Percentiles rank a stretch among this genome's conserved stretches.
These are phyloP conservation scores for Pleuronectes platessa DNA, from an alignment of 2,113 vertebrate species.

Conservation along the genomic window DNA sequence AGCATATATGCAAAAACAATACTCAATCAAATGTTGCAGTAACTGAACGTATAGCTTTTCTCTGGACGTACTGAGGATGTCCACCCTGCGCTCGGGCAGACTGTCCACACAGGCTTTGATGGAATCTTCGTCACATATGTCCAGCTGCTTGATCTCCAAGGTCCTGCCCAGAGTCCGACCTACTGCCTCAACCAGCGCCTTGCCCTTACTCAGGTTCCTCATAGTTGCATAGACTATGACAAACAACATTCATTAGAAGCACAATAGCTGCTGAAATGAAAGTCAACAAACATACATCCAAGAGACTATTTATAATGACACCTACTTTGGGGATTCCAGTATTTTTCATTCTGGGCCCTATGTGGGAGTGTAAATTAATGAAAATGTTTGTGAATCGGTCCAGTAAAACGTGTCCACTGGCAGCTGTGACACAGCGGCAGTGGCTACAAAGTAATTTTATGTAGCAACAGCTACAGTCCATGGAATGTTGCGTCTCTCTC, in stretches of 20 bases:
- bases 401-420: too few relatives aligned
- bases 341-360: too few relatives aligned
- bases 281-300: background rate
- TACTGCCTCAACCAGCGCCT: slow-evolving; percentile 79
- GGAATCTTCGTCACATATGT: slow-evolving; percentile 86
- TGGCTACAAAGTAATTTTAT: too few relatives aligned
- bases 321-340: too few relatives aligned
- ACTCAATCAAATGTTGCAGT: background rate
- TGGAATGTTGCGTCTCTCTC: too few relatives aligned
- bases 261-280: too few relatives aligned
- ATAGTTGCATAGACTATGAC: slow-evolving; percentile 88
- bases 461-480: too few relatives aligned
- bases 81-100: slow-evolving; percentile 85
- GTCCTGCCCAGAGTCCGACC: slow-evolving; percentile 84
- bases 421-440: too few relatives aligned
- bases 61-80: slow-evolving; percentile 84
- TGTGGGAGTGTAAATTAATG: too few relatives aligned
- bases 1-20: too few relatives aligned
- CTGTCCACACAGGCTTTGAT: slow-evolving; percentile 86
- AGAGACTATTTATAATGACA: background rate
- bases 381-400: too few relatives aligned
- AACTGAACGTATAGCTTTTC: background rate
- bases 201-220: slow-evolving; percentile 83
- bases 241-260: background rate
- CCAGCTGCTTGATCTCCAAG: slow-evolving; percentile 87